A percentile compares a stretch with the other conserved stretches of the same genome.
Conservation (phyloP, 2,888 invertebrate species). For the Netelia virgata region DNA sequence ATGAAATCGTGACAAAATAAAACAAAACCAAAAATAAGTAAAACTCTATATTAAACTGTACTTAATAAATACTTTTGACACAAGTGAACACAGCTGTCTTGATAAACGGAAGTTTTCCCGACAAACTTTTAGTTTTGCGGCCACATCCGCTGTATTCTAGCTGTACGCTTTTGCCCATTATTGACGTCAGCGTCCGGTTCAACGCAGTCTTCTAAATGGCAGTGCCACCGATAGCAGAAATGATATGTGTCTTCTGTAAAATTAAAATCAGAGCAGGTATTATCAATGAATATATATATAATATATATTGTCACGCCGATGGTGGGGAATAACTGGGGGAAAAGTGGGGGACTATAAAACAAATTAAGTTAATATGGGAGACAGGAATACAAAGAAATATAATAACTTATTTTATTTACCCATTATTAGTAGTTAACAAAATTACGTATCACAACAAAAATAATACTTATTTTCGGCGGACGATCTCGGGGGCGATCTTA, state of each 20-base stretch:
- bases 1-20: not conserved
- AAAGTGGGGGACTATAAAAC: too few species aligned
- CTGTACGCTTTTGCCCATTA: slow-evolving; percentile 5
- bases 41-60: not conserved
- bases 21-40: not conserved
- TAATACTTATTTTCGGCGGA: too few species aligned
- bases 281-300: not conserved
- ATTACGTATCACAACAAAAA: too few species aligned
- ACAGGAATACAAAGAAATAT: too few species aligned
- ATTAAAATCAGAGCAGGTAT: not conserved
- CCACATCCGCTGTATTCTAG: slow-evolving; percentile 20
- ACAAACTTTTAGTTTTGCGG: slow-evolving; percentile 7
- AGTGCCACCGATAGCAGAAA: not conserved
- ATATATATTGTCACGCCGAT: too few species aligned
- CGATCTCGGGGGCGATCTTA: too few species aligned
- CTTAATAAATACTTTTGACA: slow-evolving; percentile 7
- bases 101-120: slow-evolving; percentile 2
- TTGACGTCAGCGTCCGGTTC: not conserved
- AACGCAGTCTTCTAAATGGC: not conserved
- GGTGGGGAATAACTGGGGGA: too few species aligned
- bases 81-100: not conserved
- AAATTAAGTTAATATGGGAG: too few species aligned
- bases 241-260: slow-evolving; percentile 20
- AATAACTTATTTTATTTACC: too few species aligned
- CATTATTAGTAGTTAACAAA: too few species aligned